Evolutionary conservation across 2,113 vertebrate genomes (phyloP).

Genomic region (Silurus glanis): DNA sequence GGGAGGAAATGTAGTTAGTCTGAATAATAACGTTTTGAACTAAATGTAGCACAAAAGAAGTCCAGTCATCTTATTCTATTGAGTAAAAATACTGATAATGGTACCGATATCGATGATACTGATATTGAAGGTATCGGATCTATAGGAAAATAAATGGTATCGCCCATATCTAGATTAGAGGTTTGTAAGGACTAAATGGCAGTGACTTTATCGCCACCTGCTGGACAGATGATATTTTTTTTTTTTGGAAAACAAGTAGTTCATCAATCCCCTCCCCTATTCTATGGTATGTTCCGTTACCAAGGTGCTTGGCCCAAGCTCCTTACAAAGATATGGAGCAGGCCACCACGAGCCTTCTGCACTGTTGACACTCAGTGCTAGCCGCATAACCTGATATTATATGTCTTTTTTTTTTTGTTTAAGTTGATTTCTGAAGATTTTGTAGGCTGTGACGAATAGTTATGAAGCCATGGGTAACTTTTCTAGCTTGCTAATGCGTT

Average conservation of each 20-base stretch:
- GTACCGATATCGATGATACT: too few relatives aligned
- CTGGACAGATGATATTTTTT: not conserved
- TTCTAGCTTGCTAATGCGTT: constrained; percentile 16
- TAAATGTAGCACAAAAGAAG: too few relatives aligned
- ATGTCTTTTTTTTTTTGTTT: not conserved
- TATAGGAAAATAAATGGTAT: too few relatives aligned
- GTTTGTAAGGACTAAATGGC: too few relatives aligned
- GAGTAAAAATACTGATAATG: too few relatives aligned
- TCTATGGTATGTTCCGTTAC: constrained; percentile 58
- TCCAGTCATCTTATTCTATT: too few relatives aligned
- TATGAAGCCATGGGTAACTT: constrained; percentile 24
- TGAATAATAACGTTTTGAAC: too few relatives aligned
- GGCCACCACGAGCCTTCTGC: constrained; percentile 35
- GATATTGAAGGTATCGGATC: too few relatives aligned
- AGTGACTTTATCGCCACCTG: constrained; percentile 14
- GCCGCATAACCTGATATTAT: not conserved
- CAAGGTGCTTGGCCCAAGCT: constrained; percentile 47
- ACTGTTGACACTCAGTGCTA: not conserved
- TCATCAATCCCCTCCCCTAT: constrained; percentile 32
- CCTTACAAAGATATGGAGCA: constrained; percentile 35
- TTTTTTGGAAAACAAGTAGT: not conserved
- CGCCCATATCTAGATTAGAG: too few relatives aligned
- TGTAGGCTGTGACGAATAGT: not conserved
- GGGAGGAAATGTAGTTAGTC: too few relatives aligned
- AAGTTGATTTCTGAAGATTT: not conserved